Evolutionary conservation across 2,888 invertebrate genomes (phyloP).

Genomic region (Branchellion lobata): DNA sequence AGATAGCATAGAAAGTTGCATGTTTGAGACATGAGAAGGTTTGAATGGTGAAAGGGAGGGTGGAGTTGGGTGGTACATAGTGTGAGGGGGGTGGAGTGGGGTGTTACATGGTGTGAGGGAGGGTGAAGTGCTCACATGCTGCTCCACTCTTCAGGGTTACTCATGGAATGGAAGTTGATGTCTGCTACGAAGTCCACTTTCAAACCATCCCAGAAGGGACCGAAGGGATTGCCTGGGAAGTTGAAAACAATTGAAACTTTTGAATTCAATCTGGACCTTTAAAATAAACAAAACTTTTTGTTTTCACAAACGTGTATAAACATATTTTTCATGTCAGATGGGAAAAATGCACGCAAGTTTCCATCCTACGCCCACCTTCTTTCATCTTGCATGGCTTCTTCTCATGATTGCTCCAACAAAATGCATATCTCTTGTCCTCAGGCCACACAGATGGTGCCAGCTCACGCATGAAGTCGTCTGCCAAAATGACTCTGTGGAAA

Average conservation of each 20-base stretch:
- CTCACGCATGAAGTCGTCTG: constrained; percentile 58
- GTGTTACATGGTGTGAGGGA: too few relatives aligned
- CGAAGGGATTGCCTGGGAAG: constrained; percentile 58
- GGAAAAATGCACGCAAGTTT: not conserved
- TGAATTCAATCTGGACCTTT: constrained; percentile 8
- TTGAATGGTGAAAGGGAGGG: too few relatives aligned
- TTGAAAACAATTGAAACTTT: too few relatives aligned
- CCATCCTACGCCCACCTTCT: constrained; percentile 52
- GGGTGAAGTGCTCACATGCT: not conserved
- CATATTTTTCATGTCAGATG: not conserved
- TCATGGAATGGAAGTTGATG: constrained; percentile 49
- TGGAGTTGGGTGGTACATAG: too few relatives aligned
- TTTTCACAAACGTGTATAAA: constrained; percentile 4
- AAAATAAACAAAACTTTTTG: not conserved
- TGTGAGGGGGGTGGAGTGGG: too few relatives aligned
- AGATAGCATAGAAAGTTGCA: too few relatives aligned
- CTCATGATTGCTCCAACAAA: constrained; percentile 54
- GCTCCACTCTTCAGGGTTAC: constrained; percentile 3
- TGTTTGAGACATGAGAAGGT: too few relatives aligned
- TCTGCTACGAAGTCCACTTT: constrained; percentile 58
- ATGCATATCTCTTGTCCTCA: constrained; percentile 56
- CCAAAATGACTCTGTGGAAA: constrained; percentile 58
- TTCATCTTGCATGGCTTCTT: constrained; percentile 57
- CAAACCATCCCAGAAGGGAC: constrained; percentile 60
- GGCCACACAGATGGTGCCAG: constrained; percentile 59